Evolutionary conservation across 1,140 invertebrate species (phyloP), one percentile per base, ranked within the genome.

Genomic region (Sycophila sp.): DNA sequence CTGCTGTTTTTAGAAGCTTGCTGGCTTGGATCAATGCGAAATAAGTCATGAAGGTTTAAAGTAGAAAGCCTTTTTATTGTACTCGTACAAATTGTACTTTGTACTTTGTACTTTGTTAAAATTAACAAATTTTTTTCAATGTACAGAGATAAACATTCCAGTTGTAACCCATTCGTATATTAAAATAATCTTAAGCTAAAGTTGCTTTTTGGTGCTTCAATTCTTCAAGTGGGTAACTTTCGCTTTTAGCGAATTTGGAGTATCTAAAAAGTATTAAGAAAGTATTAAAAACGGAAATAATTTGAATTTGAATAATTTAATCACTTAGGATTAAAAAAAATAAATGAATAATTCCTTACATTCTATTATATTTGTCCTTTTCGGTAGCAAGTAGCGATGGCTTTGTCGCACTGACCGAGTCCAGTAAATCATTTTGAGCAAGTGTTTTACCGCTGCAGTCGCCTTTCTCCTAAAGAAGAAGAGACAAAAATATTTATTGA

Each of bases 361-460:
- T 91, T 75, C 78, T 86, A 59, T 89, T 85, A 76, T 92, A 94
- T 80, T 89, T 92, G 15, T 79, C 49, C 47, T 87, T 87, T 75
- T 94, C 92, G 8, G 85, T 77, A 8, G 71, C 75, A 3, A 88
- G 88, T 11, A 94, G 86, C 4, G 92, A 93, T 0, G 92, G 92
- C 59, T 88, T 89, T 13, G 91, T 93, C 62, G 89, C 88, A 13
- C 77, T 75, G 1, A 91, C 71, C 4, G 92, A 90, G 11, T 86
- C 83, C 24, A 87, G 55, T 42, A 93, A 81, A 75, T 91, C 87
- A 11, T 82, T 79, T 62, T 86, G 85, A 75, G 83, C 81, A 13
- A 89, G 78, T 45, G 83, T 28, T 42, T 58, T 24, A 38, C 24
- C 1, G 60, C 32, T 11, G 36, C 51, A 45, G 65, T 45, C 38